Evolutionary conservation across 2,888 invertebrate species (phyloP).

Genomic region (Spilarctia lutea): DNA sequence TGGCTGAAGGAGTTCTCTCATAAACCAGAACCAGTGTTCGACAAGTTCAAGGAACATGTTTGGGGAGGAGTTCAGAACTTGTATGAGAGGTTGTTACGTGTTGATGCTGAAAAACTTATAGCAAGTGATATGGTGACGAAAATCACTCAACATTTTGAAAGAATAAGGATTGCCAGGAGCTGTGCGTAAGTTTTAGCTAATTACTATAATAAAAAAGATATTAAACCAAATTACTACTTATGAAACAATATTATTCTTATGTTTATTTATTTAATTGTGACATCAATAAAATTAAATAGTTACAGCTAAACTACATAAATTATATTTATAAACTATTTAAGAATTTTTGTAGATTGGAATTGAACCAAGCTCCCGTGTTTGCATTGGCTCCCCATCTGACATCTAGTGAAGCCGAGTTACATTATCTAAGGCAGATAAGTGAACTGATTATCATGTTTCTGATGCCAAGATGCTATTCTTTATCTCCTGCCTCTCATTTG

Average conservation of each 20-base stretch:
- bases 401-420: slow-evolving; percentile 91
- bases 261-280: too few relatives aligned
- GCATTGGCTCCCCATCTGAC: slow-evolving; percentile 91
- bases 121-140: slow-evolving; percentile 93
- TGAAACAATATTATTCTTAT: not conserved
- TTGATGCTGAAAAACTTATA: slow-evolving; percentile 94
- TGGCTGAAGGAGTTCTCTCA: slow-evolving; percentile 92
- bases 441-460: slow-evolving; percentile 94
- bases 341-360: slow-evolving; percentile 83
- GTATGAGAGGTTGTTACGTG: slow-evolving; percentile 90
- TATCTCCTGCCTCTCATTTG: slow-evolving; percentile 92
- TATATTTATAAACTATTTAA: too few relatives aligned
- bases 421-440: slow-evolving; percentile 93
- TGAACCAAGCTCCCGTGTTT: slow-evolving; percentile 89
- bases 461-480: slow-evolving; percentile 93
- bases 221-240: not conserved
- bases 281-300: not conserved
- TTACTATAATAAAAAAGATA: not conserved
- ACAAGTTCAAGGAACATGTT: slow-evolving; percentile 91
- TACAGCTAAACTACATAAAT: not conserved
- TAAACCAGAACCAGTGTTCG: slow-evolving; percentile 88
- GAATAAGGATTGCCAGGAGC: slow-evolving; percentile 91
- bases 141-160: slow-evolving; percentile 94
- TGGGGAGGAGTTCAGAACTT: slow-evolving; percentile 93
- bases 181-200: slow-evolving; percentile 88